Evolutionary conservation across 2,888 invertebrate species (phyloP).

Genomic region (Eupithecia tripunctaria): DNA sequence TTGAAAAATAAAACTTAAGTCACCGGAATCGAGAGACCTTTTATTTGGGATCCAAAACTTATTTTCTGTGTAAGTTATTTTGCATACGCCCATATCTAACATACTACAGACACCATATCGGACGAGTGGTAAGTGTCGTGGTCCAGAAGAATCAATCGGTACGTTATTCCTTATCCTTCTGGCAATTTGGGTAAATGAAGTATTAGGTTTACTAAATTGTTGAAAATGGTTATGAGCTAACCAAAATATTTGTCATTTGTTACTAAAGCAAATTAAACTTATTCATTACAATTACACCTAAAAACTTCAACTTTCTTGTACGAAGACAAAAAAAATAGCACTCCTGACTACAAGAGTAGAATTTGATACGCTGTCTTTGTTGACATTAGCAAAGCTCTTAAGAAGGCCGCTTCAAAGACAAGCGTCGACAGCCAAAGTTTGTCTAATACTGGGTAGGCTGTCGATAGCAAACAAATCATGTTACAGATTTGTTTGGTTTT

Average conservation of each 20-base stretch:
- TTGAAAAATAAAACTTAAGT: too few species aligned
- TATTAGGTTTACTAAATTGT: not conserved
- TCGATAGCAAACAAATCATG: constrained; percentile 41
- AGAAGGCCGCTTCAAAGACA: constrained; percentile 19
- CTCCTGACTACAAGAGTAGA: constrained; percentile 29
- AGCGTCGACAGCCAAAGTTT: constrained; percentile 35
- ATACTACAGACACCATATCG: too few species aligned
- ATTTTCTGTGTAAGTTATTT: not conserved
- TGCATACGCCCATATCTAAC: not conserved
- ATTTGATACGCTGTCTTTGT: constrained; percentile 53
- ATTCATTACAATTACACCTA: not conserved
- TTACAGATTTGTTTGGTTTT: constrained; percentile 36
- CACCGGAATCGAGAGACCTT: too few species aligned
- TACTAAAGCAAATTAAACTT: not conserved
- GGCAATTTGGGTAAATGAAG: not conserved
- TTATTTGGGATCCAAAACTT: not conserved
- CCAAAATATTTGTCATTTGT: too few species aligned
- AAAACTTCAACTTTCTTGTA: not conserved
- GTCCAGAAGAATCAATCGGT: not conserved
- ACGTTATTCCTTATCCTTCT: not conserved
- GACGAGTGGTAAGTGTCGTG: not conserved
- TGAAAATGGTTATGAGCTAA: too few species aligned
- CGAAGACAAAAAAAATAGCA: not conserved
- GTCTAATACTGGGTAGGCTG: constrained; percentile 23
- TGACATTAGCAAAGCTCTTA: constrained; percentile 38